A percentile compares a stretch with the other conserved stretches of the same genome.
These are phyloP conservation scores for Oreocharis arfaki DNA, from an alignment of 2,113 vertebrate genomes.

Conservation along the genomic window DNA sequence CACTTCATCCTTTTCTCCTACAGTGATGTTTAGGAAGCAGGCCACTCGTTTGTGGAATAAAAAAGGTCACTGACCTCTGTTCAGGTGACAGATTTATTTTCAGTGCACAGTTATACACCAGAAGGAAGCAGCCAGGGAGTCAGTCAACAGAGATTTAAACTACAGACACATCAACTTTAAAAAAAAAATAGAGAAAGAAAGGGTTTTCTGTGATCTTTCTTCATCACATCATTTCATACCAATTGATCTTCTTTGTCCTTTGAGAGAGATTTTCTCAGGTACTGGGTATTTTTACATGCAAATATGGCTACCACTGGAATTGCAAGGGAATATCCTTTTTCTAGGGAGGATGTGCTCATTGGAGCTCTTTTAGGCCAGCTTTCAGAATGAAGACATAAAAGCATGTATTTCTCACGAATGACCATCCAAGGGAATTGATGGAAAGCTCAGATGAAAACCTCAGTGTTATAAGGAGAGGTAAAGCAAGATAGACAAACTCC, in stretches of 20 bases:
- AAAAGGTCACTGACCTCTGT: background rate
- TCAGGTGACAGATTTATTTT: background rate
- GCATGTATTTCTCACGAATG: background rate
- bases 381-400: background rate
- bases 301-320: background rate
- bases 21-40: background rate
- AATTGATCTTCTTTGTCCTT: background rate
- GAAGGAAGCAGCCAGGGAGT: background rate
- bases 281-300: background rate
- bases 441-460: background rate
- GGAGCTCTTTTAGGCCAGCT: background rate
- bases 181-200: background rate
- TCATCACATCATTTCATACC: background rate
- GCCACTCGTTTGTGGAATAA: background rate
- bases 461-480: background rate
- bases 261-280: background rate
- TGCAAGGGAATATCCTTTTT: background rate
- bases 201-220: rapidly evolving
- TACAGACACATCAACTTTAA: background rate
- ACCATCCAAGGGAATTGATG: background rate
- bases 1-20: background rate
- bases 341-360: background rate
- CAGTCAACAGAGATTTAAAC: background rate
- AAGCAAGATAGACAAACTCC: background rate
- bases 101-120: background rate